A percentile compares a stretch with the other conserved stretches of the same genome.
Conservation (phyloP, 92 coral and sea anemone species). For the Phymanthus crucifer region DNA sequence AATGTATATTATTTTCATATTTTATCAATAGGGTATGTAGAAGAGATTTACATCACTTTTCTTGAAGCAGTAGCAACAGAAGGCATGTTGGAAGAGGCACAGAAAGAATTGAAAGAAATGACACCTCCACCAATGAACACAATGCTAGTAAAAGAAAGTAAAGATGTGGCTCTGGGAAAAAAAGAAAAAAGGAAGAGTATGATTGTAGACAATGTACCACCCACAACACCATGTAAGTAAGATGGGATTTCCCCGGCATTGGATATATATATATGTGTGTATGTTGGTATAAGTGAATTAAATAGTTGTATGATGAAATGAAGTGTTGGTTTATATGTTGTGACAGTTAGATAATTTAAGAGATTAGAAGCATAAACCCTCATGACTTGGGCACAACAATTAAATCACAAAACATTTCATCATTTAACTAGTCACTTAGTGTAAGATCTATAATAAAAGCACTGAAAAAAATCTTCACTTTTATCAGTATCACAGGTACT, state of each 20-base stretch:
- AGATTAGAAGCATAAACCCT: not conserved
- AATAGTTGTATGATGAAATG: not conserved
- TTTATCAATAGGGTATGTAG: not conserved
- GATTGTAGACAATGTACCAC: not conserved
- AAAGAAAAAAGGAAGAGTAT: not conserved
- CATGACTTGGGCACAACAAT: not conserved
- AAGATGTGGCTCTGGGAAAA: not conserved
- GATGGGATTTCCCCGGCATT: not conserved
- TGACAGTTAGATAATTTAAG: not conserved
- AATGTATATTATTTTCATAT: not conserved
- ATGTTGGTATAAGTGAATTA: not conserved
- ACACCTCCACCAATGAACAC: conserved; percentile 13
- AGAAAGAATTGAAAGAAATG: not conserved
- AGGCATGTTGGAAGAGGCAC: not conserved
- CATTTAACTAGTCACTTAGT: not conserved
- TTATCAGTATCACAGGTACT: not conserved
- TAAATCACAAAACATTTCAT: not conserved
- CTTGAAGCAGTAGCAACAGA: not conserved
- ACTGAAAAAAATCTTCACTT: not conserved
- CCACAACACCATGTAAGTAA: not conserved
- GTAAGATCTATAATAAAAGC: not conserved
- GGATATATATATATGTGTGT: not conserved
- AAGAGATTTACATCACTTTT: not conserved
- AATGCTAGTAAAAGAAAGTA: not conserved
- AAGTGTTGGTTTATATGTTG: not conserved